Evolutionary conservation across 2,888 invertebrate genomes (phyloP).

Genomic region (Caenorhabditis sinica): DNA sequence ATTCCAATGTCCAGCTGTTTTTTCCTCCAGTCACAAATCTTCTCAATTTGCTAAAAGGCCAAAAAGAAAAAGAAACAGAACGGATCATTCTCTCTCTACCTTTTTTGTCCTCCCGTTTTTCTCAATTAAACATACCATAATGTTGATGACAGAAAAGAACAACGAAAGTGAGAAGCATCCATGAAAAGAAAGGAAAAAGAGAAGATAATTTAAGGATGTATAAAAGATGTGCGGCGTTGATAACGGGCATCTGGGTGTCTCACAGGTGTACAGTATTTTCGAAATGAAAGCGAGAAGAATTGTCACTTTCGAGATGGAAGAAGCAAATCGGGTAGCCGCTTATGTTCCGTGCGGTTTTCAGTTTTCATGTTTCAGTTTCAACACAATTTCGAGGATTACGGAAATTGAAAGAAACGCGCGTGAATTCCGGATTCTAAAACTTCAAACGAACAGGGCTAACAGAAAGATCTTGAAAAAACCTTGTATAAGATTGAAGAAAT

Average conservation of each 20-base stretch:
- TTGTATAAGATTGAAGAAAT: too few species aligned
- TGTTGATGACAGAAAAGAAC: conserved; percentile 35
- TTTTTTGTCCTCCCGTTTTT: conserved; percentile 37
- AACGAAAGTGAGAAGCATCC: conserved; percentile 49
- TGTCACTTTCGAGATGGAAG: conserved; percentile 45
- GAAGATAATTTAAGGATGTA: conserved; percentile 47
- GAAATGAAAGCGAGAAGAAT: conserved; percentile 52
- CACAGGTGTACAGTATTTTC: conserved; percentile 19
- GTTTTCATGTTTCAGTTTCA: conserved; percentile 40
- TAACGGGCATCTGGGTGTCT: conserved; percentile 36
- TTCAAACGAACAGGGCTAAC: not conserved
- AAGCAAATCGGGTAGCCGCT: conserved; percentile 10
- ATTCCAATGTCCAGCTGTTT: conserved; percentile 35
- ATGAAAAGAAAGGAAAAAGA: conserved; percentile 38
- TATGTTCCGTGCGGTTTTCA: conserved; percentile 36
- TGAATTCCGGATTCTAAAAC: not conserved
- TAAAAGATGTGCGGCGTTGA: conserved; percentile 38
- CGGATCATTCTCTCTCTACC: conserved; percentile 41
- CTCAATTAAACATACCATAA: conserved; percentile 38
- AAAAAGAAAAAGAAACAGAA: conserved; percentile 24
- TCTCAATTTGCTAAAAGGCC: conserved; percentile 37
- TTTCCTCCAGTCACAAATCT: conserved; percentile 6
- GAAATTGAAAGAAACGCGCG: not conserved
- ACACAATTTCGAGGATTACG: conserved; percentile 4
- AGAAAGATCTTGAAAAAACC: too few species aligned